Base-by-base conservation (phyloP, 1,140 invertebrate species). In the Globodera rostochiensis region DNA sequence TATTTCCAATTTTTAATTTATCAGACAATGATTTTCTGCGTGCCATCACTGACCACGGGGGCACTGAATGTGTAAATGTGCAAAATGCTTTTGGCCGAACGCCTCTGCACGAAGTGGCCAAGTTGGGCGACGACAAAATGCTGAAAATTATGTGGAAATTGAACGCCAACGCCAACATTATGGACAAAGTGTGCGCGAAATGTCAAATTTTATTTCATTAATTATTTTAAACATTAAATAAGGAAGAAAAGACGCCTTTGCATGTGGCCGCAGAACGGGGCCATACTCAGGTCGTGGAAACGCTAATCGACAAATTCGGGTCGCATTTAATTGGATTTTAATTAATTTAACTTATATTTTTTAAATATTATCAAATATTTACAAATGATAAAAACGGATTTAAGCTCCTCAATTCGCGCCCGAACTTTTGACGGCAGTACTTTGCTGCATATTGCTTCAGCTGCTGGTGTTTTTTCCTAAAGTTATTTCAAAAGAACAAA, bases 211-310 rank as follows among this genome's bases (percentile, higher is more conserved):
- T 4, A 25, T 15, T 21, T 47, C 9, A 36, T 6, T 84, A 60
- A 45, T 57, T 9, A 67, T 36, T 71, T 64, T 8, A 45, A 36
- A 86, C 15, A 6, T n/a, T 21, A 49, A 45, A 89, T 36, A 83
- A 90, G 86, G 90, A 94, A 64, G 96, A 98, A 91, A 93, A 96
- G 64, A 98, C 95, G 8, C 95, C 97, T 0, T 94, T 99, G 92
- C 97, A 99, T 91, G 91, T 99, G 83, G 97, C 97, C 6, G 96
- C 97, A 0, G 96, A 98, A 91, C 94, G 95, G 88, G 97, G 97
- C 0, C 95, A 98, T 88, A 97, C 96, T 2, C 92, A 93, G 49
- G 94, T 98, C 81, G 98, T 99, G 13, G 97, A 99, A 90, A 92
- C 98, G 6, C 91, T 99, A 36, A 95, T 96, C 0, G 97, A 99